Conservation (phyloP, 2,113 vertebrate genomes). For the Willisornis vidua region DNA sequence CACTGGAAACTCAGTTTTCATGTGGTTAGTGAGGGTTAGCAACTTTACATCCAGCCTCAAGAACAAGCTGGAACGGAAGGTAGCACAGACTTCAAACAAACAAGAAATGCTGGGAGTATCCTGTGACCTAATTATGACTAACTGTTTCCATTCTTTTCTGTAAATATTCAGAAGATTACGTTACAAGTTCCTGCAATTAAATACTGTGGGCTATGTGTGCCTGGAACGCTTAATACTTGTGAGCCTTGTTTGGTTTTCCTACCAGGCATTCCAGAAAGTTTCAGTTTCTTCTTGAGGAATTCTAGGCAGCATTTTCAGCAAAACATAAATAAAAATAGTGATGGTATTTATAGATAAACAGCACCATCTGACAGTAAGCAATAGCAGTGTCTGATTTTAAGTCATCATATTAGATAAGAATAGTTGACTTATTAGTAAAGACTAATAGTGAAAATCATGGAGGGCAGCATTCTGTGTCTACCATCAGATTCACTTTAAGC, state of each 20-base stretch:
- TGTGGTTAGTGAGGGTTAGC: not conserved
- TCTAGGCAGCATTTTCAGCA: not conserved
- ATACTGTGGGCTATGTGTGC: not conserved
- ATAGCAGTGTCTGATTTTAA: not conserved
- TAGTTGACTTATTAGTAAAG: not conserved
- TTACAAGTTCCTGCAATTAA: not conserved
- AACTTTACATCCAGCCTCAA: not conserved
- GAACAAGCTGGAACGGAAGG: not conserved
- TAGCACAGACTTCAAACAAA: not conserved
- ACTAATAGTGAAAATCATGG: not conserved
- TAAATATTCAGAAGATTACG: not conserved
- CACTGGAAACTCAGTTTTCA: not conserved
- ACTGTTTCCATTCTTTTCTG: not conserved
- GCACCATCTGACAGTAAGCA: not conserved
- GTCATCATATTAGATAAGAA: not conserved
- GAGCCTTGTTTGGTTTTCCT: not conserved
- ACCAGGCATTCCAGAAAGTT: not conserved
- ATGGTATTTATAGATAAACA: not conserved
- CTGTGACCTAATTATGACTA: slow-evolving; percentile 1
- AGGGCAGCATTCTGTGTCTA: not conserved
- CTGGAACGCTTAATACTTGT: not conserved
- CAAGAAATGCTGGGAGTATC: not conserved
- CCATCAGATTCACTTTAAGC: not conserved
- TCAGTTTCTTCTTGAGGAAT: not conserved
- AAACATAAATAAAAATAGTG: slow-evolving; percentile 1